A percentile compares a stretch with the other conserved stretches of the same genome.
These are phyloP conservation scores for Dryobotodes eremita DNA, from an alignment of 2,888 invertebrate species.

Conservation along the genomic window DNA sequence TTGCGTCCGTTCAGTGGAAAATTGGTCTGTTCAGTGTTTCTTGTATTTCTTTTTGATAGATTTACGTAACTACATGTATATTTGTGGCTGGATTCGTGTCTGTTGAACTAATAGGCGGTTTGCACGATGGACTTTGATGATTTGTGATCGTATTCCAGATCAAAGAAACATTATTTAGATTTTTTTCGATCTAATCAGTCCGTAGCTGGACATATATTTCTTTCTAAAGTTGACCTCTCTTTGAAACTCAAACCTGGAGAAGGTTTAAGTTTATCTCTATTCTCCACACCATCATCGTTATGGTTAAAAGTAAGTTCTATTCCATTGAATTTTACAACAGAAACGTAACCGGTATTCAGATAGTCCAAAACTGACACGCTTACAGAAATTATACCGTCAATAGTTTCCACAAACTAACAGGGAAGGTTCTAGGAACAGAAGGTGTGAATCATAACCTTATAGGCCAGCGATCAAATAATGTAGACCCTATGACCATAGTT, in stretches of 20 bases:
- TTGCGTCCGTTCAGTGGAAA: slow-evolving; percentile 56
- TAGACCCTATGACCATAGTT: slow-evolving; percentile 28
- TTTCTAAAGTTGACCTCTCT: neutral
- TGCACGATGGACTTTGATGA: neutral
- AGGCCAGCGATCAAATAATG: slow-evolving; percentile 10
- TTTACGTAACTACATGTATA: slow-evolving; percentile 27
- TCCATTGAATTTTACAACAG: neutral
- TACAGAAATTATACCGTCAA: slow-evolving; percentile 2
- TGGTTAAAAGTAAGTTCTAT: neutral
- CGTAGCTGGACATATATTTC: neutral
- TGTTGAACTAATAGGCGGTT: slow-evolving; percentile 15
- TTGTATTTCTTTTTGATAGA: slow-evolving; percentile 47
- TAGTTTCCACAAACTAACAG: neutral
- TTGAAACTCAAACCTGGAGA: neutral
- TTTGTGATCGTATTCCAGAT: slow-evolving; percentile 10
- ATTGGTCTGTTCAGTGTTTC: slow-evolving; percentile 34
- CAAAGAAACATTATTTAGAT: neutral
- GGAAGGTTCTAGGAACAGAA: neutral
- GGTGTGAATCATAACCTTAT: slow-evolving; percentile 23
- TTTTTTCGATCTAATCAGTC: neutral
- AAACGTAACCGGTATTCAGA: neutral
- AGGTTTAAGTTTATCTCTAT: neutral
- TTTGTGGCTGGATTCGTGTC: slow-evolving; percentile 6
- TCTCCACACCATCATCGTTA: neutral
- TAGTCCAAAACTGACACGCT: neutral